phyloP scores from a whole-genome alignment of 1,140 invertebrate genomes.

The Helicoverpa armigera region DNA sequence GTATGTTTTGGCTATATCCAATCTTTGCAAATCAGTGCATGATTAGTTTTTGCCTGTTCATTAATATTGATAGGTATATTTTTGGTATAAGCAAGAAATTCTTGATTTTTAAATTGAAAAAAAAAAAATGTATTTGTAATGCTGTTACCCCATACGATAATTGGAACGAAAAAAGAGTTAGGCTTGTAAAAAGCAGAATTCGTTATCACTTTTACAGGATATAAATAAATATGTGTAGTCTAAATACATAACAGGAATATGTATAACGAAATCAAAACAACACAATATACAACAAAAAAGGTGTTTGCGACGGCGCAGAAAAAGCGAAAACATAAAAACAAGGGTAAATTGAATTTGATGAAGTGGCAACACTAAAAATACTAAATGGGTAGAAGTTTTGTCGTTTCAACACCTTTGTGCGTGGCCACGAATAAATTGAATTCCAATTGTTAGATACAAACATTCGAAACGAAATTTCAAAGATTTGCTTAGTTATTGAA shows the following conservation, averaged over 20 bases:
- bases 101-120: too few relatives aligned
- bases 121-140: too few relatives aligned
- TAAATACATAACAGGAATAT: too few relatives aligned
- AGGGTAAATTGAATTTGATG: constrained; percentile 37
- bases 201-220: background rate
- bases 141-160: too few relatives aligned
- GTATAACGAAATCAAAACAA: background rate
- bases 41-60: too few relatives aligned
- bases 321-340: constrained; percentile 5
- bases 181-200: background rate
- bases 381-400: constrained; percentile 29
- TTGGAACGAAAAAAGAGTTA: too few relatives aligned
- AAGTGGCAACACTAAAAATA: constrained; percentile 28
- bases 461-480: background rate
- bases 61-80: too few relatives aligned
- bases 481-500: constrained; percentile 14
- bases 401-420: constrained; percentile 5
- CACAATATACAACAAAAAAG: background rate
- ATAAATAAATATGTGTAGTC: too few relatives aligned
- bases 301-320: background rate
- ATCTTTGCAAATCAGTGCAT: background rate
- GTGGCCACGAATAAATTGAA: constrained; percentile 28
- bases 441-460: constrained; percentile 18
- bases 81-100: too few relatives aligned
- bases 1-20: background rate